Evolutionary conservation across 2,888 invertebrate species (phyloP).

Genomic region (Seira sanloemensis): DNA sequence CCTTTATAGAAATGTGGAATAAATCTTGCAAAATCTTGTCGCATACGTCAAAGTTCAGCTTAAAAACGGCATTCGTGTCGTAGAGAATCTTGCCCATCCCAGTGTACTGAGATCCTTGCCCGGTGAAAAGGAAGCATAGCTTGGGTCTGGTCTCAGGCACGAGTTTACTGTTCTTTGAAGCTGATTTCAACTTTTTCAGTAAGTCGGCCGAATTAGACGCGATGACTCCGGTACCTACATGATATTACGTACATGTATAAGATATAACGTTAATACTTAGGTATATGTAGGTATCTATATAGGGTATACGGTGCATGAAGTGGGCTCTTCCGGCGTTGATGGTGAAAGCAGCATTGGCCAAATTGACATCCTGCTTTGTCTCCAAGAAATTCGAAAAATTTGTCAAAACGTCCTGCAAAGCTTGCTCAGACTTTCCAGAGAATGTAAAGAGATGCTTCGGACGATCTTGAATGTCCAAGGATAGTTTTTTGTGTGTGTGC

Average conservation of each 20-base stretch:
- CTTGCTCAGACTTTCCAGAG: constrained; percentile 54
- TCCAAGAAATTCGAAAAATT: constrained; percentile 42
- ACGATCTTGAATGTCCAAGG: constrained; percentile 27
- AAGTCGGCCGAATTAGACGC: neutral
- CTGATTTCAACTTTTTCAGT: constrained; percentile 26
- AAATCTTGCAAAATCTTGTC: constrained; percentile 30
- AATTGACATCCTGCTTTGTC: neutral
- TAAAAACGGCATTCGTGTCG: constrained; percentile 47
- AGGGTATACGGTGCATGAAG: constrained; percentile 31
- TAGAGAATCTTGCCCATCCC: constrained; percentile 56
- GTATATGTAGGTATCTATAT: no score
- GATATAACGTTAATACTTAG: no score
- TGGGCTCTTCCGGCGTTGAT: constrained; percentile 50
- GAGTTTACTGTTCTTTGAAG: constrained; percentile 22
- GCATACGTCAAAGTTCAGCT: constrained; percentile 48
- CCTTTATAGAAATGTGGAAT: constrained; percentile 42
- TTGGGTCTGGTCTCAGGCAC: neutral
- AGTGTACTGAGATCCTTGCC: constrained; percentile 59
- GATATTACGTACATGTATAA: no score
- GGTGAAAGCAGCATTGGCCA: constrained; percentile 40
- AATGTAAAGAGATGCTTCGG: constrained; percentile 54
- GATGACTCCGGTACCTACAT: no score
- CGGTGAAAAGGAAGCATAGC: constrained; percentile 60
- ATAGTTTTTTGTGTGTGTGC: constrained; percentile 13
- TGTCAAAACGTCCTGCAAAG: constrained; percentile 38